Base-by-base conservation (phyloP, 2,113 vertebrate species). In the Neopipo cinnamomea region DNA sequence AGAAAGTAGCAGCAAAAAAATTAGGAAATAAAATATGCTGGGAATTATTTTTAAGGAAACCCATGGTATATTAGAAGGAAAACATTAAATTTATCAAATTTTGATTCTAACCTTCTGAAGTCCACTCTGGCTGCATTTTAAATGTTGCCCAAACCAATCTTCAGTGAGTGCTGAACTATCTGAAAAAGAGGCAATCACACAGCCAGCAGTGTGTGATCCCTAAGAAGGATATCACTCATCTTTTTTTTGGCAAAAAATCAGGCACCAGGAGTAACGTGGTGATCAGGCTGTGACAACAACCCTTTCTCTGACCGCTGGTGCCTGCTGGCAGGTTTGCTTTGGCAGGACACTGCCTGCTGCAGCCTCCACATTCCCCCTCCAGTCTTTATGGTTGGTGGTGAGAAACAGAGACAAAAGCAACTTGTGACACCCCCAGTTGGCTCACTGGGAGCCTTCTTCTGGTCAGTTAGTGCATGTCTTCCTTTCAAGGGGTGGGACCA, bases 361-460 rank as follows among this genome's bases (percentile, higher is more conserved):
- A 76, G 11, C 46, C 39, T 70, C 27, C 42, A 8, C 2, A 1
- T 16, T 3, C 7, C 17, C 9, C 0, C n/a, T 74, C 37, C 0
- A 1, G 6, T 50, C 27, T 61, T 76, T 35, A 47, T 46, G 46
- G 23, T 39, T 62, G 27, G 35, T 25, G 15, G 17, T 63, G 47
- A 81, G 63, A 55, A 85, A 61, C 5, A 17, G 47, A 89, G 19
- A 18, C 5, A 62, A 77, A 76, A 81, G 8, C 41, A 61, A 21
- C 17, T 53, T 33, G 22, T 33, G 81, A 58, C 28, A 33, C 7
- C 28, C 44, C 44, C 21, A 9, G 12, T 1, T 59, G 53, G 14
- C 9, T 68, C 41, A 28, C 24, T 61, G 46, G 20, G 53, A n/a
- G 5, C 24, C 14, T 85, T 77, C 21, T n/a, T 79, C 47, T 37